phyloP scores from a whole-genome alignment of 2,797 vertebrate genomes.

The Karalla daura region DNA sequence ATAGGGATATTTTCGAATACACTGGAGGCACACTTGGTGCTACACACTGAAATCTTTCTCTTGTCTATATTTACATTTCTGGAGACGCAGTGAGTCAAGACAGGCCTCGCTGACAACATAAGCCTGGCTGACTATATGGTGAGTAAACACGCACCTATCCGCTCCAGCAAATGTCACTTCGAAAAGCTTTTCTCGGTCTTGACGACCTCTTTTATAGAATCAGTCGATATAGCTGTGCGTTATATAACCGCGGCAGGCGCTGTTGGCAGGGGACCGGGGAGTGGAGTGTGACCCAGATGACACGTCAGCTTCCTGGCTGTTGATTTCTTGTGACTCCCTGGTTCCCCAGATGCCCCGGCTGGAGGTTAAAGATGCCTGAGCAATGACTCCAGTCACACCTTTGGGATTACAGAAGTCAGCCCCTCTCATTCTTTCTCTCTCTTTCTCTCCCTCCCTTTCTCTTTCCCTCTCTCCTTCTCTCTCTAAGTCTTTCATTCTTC shows the following conservation, averaged over 20 bases:
- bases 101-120: neutral
- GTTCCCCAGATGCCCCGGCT: conserved; percentile 30
- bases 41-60: too few relatives aligned
- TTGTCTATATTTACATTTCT: neutral
- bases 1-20: too few relatives aligned
- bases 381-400: conserved; percentile 70
- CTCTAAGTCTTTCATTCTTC: conserved; percentile 29
- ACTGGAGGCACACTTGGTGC: too few relatives aligned
- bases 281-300: conserved; percentile 38
- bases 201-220: neutral
- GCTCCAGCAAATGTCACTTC: neutral
- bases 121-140: neutral
- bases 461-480: neutral
- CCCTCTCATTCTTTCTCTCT: conserved; percentile 55
- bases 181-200: neutral
- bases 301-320: conserved; percentile 31
- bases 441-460: conserved; percentile 5
- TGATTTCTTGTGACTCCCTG: conserved; percentile 62
- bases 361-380: conserved; percentile 61
- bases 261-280: neutral
- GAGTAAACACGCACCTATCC: neutral
- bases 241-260: neutral
- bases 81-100: conserved; percentile 1
- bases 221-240: neutral
- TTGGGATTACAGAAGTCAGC: conserved; percentile 72